Evolutionary conservation across 2,888 invertebrate genomes (phyloP), one percentile per base, ranked within the genome.

Genomic region (Clanis bilineata): DNA sequence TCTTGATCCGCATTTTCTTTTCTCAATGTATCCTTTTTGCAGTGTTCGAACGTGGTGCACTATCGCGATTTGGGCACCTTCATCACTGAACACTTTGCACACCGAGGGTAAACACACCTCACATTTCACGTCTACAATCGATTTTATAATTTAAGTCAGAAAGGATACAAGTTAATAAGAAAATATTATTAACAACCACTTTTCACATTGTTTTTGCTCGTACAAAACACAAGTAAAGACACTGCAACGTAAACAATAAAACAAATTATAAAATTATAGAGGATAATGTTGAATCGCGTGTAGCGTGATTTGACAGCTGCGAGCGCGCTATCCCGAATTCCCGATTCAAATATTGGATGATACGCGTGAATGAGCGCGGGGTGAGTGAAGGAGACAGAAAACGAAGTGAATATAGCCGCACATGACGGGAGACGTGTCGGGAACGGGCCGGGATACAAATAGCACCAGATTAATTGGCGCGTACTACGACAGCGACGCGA

Each of bases 171-270:
- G 86, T 81, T 91, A 89, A 88, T 89, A 68, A 73, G 90, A 90
- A 88, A 88, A 82, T 78, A 73, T 70, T 72, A 77, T 88, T 93
- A 93, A 88, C 93, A 93, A 88, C 93, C 93, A 93, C 93, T 93
- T 88, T 91, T 88, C 89, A 91, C 92, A 92, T 92, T 92, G 90
- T 91, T 90, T 90, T 91, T 91, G 90, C 90, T 86, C 90, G 82
- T 80, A 82, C 92, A 92, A 89, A 88, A 92, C 88, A 88, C 92
- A 92, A 92, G 92, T 87, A 92, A 92, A 92, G 88, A 85, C 85
- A 91, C 92, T 92, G 90, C 70, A 90, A 90, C 63, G 72, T 72
- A 68, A 87, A 85, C 79, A 18, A 54, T 43, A 43, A 69, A 73
- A 73, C 63, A 71, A 71, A 71, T 73, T 66, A 72, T 70, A 76